phyloP scores from a whole-genome alignment of 2,113 vertebrate genomes.

The Vidua chalybeata region DNA sequence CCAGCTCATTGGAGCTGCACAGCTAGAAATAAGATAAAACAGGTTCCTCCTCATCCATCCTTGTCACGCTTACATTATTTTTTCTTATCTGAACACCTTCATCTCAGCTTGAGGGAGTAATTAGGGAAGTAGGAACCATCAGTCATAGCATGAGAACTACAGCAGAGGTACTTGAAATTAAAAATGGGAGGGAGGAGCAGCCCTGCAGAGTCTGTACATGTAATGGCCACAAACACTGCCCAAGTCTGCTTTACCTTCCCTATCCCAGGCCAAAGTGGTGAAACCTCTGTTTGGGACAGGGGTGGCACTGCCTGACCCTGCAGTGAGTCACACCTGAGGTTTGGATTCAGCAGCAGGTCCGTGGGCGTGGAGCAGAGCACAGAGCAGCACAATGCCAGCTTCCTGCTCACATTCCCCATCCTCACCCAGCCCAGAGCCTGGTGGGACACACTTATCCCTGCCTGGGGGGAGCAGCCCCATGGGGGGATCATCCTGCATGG shows the following conservation, averaged over 20 bases:
- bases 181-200: neutral
- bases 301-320: neutral
- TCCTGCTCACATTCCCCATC: neutral
- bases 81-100: conserved; percentile 37
- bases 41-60: neutral
- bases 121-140: conserved; percentile 8
- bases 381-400: neutral
- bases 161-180: neutral
- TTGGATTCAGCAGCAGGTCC: neutral
- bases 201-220: neutral
- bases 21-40: conserved; percentile 20
- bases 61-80: neutral
- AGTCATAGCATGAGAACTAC: neutral
- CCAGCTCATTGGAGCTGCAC: neutral
- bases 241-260: neutral
- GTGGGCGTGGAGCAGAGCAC: neutral
- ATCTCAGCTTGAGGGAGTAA: neutral
- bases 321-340: neutral
- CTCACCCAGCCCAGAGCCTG: neutral
- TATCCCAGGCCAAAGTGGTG: neutral
- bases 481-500: accelerated
- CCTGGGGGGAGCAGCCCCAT: accelerated
- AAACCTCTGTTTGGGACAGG: neutral
- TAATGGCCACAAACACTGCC: neutral
- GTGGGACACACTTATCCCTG: neutral